Evolutionary conservation across 1,140 invertebrate genomes (phyloP).

Genomic region (Heterodera schachtii): DNA sequence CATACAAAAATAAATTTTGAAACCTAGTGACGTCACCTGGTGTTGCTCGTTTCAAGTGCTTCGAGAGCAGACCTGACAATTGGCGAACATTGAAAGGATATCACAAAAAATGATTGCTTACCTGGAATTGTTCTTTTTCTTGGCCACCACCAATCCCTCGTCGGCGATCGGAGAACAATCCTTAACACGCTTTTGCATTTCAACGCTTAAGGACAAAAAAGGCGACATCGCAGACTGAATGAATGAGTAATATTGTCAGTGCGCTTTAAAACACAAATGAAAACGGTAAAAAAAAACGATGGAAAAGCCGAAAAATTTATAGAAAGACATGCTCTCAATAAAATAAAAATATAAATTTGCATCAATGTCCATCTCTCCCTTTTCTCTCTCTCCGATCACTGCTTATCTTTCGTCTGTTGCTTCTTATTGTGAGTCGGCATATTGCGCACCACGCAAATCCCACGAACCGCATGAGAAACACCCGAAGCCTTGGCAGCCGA

Average conservation of each 20-base stretch:
- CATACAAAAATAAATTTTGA: background rate
- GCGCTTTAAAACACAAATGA: no score
- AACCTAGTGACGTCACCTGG: background rate
- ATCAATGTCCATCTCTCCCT: background rate
- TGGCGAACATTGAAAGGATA: background rate
- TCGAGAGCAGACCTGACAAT: constrained; percentile 24
- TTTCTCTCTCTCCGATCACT: background rate
- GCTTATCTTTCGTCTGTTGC: background rate
- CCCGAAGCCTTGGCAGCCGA: constrained; percentile 10
- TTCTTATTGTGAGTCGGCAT: background rate
- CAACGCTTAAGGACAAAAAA: background rate
- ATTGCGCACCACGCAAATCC: constrained; percentile 2
- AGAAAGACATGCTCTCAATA: background rate
- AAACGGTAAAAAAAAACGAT: no score
- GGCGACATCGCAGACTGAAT: no score
- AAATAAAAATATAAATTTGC: background rate
- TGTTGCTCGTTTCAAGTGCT: constrained; percentile 11
- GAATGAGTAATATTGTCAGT: no score
- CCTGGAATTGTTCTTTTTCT: constrained; percentile 32
- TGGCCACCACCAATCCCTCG: background rate
- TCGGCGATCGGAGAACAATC: background rate
- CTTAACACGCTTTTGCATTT: background rate
- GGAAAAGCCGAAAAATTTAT: background rate
- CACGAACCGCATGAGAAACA: constrained; percentile 31
- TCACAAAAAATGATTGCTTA: background rate